phyloP scores from a whole-genome alignment of 1,140 invertebrate genomes.

The Drosophila ogumai region DNA sequence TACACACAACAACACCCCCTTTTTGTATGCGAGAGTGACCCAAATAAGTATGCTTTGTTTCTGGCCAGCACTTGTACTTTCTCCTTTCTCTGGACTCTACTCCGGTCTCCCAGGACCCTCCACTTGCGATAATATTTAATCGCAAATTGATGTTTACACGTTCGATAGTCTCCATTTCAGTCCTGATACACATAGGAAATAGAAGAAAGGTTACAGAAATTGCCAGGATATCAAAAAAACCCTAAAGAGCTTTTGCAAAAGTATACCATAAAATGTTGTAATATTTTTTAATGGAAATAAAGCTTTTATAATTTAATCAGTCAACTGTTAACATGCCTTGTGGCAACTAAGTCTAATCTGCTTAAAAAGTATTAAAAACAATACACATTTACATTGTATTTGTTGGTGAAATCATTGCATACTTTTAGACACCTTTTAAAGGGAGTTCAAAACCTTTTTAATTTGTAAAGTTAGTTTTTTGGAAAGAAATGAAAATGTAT shows the following conservation, averaged over 20 bases:
- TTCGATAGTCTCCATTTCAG: slow-evolving; percentile 19
- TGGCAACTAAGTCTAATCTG: not conserved
- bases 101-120: slow-evolving; percentile 1
- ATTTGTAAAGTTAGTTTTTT: too few relatives aligned
- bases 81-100: not conserved
- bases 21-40: slow-evolving; percentile 55
- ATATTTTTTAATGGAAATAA: too few relatives aligned
- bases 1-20: not conserved
- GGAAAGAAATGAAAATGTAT: not conserved
- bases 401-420: not conserved
- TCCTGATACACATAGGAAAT: not conserved
- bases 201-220: not conserved
- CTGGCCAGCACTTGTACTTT: slow-evolving; percentile 1
- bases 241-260: not conserved
- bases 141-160: slow-evolving; percentile 65
- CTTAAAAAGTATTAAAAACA: not conserved
- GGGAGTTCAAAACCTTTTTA: not conserved
- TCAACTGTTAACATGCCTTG: not conserved
- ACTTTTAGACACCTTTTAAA: not conserved
- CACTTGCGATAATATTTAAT: slow-evolving; percentile 62
- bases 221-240: accelerated
- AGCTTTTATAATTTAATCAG: too few relatives aligned
- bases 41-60: slow-evolving; percentile 64
- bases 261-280: not conserved
- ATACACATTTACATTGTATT: too few relatives aligned